Evolutionary conservation across 1,140 invertebrate species (phyloP).

Genomic region (Lasioglossum albipes): DNA sequence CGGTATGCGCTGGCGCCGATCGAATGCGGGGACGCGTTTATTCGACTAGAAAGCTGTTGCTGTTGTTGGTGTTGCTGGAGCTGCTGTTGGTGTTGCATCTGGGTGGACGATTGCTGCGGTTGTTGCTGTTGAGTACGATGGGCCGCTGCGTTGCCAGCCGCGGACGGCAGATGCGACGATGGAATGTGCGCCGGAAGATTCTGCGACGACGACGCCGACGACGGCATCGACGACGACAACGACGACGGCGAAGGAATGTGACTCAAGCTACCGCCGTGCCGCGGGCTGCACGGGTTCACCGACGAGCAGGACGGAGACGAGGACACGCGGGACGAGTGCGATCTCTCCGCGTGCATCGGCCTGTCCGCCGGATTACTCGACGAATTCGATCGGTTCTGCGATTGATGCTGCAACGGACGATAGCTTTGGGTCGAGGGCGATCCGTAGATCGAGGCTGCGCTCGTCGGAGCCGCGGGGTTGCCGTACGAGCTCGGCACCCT

Average conservation of each 20-base stretch:
- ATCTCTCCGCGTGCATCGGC: constrained; percentile 41
- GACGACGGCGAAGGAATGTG: constrained; percentile 74
- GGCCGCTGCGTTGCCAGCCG: constrained; percentile 18
- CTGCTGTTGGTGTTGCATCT: constrained; percentile 54
- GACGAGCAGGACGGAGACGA: constrained; percentile 56
- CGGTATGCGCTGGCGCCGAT: constrained; percentile 60
- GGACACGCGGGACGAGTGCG: constrained; percentile 52
- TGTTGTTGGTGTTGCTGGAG: constrained; percentile 18
- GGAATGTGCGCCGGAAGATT: constrained; percentile 75
- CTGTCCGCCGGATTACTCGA: constrained; percentile 34
- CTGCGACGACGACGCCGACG: constrained; percentile 64
- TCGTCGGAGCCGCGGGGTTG: constrained; percentile 9
- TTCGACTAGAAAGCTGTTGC: constrained; percentile 65
- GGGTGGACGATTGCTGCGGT: constrained; percentile 36
- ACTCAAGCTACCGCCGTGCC: constrained; percentile 56
- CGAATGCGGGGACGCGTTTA: constrained; percentile 55
- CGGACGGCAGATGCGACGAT: constrained; percentile 68
- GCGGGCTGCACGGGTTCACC: constrained; percentile 63
- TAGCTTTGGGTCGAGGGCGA: constrained; percentile 51
- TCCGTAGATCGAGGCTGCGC: constrained; percentile 33
- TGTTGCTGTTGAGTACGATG: constrained; percentile 49
- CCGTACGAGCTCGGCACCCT: constrained; percentile 54
- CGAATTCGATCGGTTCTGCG: constrained; percentile 28
- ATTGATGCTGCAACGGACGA: constrained; percentile 47
- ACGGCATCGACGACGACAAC: constrained; percentile 56